Conservation (phyloP, 1,140 invertebrate genomes). For the Phocides pigmalion region DNA sequence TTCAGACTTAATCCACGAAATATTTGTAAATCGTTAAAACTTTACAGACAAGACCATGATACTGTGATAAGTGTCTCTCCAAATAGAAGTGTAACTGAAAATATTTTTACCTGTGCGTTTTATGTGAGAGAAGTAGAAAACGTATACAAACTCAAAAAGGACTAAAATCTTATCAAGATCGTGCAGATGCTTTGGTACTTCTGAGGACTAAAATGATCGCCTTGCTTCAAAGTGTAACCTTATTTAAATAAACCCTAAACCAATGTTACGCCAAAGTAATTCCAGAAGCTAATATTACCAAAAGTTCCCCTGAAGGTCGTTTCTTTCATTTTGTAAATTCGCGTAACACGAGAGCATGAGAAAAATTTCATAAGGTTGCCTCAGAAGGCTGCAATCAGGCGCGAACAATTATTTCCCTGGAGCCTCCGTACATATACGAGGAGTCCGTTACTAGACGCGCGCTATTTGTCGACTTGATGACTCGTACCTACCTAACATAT, state of each 20-base stretch:
- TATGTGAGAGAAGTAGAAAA: too few relatives aligned
- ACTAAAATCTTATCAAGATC: too few relatives aligned
- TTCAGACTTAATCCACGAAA: background rate
- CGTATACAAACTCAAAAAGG: too few relatives aligned
- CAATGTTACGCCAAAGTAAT: background rate
- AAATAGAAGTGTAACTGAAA: too few relatives aligned
- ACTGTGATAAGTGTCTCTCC: too few relatives aligned
- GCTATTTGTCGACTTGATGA: slow-evolving; percentile 34
- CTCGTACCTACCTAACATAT: slow-evolving; percentile 26
- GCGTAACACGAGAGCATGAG: slow-evolving; percentile 22
- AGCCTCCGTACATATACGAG: slow-evolving; percentile 31
- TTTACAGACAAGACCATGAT: too few relatives aligned
- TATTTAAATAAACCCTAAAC: background rate
- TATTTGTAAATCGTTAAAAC: background rate
- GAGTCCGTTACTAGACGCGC: slow-evolving; percentile 34
- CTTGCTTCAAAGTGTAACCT: background rate
- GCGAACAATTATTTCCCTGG: slow-evolving; percentile 34
- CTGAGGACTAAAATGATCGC: too few relatives aligned
- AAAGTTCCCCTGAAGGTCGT: slow-evolving; percentile 19
- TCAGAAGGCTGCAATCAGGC: slow-evolving; percentile 31
- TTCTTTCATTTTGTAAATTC: slow-evolving; percentile 26
- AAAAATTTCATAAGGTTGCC: slow-evolving; percentile 34
- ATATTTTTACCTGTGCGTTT: too few relatives aligned
- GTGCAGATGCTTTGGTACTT: too few relatives aligned
- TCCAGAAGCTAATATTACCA: slow-evolving; percentile 19